Conservation (phyloP, 2,888 invertebrate genomes). For the Fabriciana adippe region DNA sequence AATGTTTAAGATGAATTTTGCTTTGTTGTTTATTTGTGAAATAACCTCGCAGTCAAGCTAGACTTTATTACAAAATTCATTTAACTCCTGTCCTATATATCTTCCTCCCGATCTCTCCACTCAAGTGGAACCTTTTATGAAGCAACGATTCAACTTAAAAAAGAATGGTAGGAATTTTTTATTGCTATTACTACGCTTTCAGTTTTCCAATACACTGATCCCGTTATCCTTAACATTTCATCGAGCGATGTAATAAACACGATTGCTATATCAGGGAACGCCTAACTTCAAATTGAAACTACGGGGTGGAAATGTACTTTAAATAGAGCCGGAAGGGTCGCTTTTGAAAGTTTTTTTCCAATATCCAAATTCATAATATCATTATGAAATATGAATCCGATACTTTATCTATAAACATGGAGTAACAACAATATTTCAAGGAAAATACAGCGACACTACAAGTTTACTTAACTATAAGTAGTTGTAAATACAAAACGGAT, state of each 20-base stretch:
- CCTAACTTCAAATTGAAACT: constrained; percentile 18
- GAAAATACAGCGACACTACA: too few species aligned
- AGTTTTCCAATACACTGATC: constrained; percentile 37
- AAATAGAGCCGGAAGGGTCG: constrained; percentile 10
- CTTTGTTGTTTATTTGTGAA: too few species aligned
- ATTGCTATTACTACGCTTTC: constrained; percentile 34
- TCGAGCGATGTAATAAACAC: constrained; percentile 34
- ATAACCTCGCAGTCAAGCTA: too few species aligned
- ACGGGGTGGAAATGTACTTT: constrained; percentile 15
- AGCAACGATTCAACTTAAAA: constrained; percentile 24
- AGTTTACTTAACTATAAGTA: too few species aligned
- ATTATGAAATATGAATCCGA: too few species aligned
- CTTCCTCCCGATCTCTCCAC: constrained; percentile 4
- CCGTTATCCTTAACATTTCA: constrained; percentile 34
- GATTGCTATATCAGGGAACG: constrained; percentile 21
- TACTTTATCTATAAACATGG: too few species aligned
- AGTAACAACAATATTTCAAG: too few species aligned
- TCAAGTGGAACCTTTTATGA: constrained; percentile 25
- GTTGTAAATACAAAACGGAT: too few species aligned
- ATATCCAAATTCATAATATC: too few species aligned
- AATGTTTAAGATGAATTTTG: too few species aligned
- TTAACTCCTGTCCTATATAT: constrained; percentile 15
- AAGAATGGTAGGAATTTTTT: constrained; percentile 32
- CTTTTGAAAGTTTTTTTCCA: too few species aligned
- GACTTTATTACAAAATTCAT: constrained; percentile 19